These are phyloP conservation scores for Paragorgia papillata DNA, from an alignment of 92 coral and sea anemone species.

Conservation along the genomic window DNA sequence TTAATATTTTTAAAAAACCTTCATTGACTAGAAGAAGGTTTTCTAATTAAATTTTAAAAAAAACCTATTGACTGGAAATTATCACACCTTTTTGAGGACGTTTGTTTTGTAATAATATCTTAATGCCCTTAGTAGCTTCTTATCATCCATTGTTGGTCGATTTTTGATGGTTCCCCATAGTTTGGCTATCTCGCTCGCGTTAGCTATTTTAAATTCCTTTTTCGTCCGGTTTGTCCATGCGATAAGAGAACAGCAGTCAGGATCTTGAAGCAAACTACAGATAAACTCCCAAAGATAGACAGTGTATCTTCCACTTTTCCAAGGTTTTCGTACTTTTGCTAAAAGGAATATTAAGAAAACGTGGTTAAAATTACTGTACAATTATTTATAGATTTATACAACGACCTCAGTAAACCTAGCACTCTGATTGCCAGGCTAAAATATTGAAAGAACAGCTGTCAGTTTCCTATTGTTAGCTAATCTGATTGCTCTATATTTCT, in stretches of 20 bases:
- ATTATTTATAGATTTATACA: too few relatives aligned
- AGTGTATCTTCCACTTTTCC: conserved; percentile 38
- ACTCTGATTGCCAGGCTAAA: too few relatives aligned
- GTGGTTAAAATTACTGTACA: too few relatives aligned
- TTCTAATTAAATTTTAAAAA: too few relatives aligned
- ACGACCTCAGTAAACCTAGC: too few relatives aligned
- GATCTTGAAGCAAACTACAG: conserved; percentile 34
- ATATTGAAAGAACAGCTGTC: too few relatives aligned
- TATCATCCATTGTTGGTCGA: conserved; percentile 42
- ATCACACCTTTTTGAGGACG: conserved; percentile 27
- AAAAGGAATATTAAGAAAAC: neutral
- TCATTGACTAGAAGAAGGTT: too few relatives aligned
- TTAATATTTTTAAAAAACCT: too few relatives aligned
- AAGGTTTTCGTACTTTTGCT: conserved; percentile 44
- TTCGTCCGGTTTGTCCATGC: conserved; percentile 27
- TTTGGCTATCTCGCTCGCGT: conserved; percentile 26
- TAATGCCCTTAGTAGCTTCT: conserved; percentile 31
- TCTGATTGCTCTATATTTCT: too few relatives aligned
- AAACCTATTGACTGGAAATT: too few relatives aligned
- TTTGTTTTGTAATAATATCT: conserved; percentile 45
- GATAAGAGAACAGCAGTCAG: conserved; percentile 34
- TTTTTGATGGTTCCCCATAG: conserved; percentile 39
- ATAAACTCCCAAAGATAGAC: conserved; percentile 41
- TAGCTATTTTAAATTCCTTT: conserved; percentile 21
- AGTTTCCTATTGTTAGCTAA: too few relatives aligned